A percentile compares a stretch with the other conserved stretches of the same genome.
phyloP scores from a whole-genome alignment of 2,113 vertebrate species.

The Colossoma macropomum region DNA sequence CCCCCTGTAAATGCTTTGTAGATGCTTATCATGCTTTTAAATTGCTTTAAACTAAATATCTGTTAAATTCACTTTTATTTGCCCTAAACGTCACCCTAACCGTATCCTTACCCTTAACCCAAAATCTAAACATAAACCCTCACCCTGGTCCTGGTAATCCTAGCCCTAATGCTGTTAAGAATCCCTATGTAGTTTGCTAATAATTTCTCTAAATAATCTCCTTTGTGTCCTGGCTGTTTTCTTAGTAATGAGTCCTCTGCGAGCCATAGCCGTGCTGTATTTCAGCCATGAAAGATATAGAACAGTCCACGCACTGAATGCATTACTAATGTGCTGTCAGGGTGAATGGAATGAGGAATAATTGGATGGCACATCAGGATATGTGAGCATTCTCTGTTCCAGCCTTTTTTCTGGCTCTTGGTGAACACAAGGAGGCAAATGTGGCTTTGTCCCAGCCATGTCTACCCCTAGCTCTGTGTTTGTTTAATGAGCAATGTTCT shows the following conservation, averaged over 20 bases:
- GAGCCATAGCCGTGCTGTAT: neutral
- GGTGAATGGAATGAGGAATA: neutral
- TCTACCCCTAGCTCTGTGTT: neutral
- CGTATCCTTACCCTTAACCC: too few species aligned
- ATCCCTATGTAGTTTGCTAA: too few species aligned
- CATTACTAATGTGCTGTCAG: neutral
- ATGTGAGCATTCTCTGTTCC: neutral
- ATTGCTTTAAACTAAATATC: too few species aligned
- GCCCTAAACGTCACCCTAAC: too few species aligned
- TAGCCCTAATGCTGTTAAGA: too few species aligned
- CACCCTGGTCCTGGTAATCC: too few species aligned
- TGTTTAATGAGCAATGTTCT: slow-evolving; percentile 6
- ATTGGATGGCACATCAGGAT: neutral
- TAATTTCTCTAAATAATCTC: neutral
- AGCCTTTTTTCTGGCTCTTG: neutral
- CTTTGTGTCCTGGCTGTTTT: neutral
- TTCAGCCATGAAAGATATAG: neutral
- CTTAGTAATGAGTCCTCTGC: neutral
- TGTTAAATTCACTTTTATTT: too few species aligned
- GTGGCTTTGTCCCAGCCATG: neutral
- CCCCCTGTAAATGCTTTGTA: too few species aligned
- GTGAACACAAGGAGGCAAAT: neutral
- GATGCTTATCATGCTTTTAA: too few species aligned
- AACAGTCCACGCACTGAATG: neutral
- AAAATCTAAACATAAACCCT: too few species aligned